Evolutionary conservation across 64 coral and sea anemone species (phyloP).

Genomic region (Hydrozoanthus tunicans): DNA sequence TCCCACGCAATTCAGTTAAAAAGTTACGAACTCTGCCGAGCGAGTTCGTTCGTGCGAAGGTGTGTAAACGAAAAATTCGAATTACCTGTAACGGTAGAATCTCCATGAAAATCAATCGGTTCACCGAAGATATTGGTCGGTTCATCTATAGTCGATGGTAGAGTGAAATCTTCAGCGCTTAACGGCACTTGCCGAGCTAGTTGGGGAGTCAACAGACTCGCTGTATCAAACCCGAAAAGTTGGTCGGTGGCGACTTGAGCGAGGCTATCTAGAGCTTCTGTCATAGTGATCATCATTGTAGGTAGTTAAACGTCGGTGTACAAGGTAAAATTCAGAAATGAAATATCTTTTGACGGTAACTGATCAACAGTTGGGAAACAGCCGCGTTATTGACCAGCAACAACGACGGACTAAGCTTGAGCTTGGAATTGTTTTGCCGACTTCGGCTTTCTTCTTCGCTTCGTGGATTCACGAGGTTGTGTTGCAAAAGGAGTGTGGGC

Average conservation of each 20-base stretch:
- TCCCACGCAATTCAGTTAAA: slow-evolving; percentile 54
- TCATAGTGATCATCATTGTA: slow-evolving; percentile 96
- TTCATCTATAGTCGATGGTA: slow-evolving; percentile 83
- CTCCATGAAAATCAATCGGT: slow-evolving; percentile 91
- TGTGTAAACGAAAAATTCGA: slow-evolving; percentile 42
- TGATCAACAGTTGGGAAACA: slow-evolving; percentile 94
- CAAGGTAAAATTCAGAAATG: slow-evolving; percentile 42
- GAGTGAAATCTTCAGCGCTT: slow-evolving; percentile 84
- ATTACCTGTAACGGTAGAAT: slow-evolving; percentile 84
- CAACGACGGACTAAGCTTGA: slow-evolving; percentile 81
- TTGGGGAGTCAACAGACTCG: slow-evolving; percentile 85
- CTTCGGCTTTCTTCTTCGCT: slow-evolving; percentile 84
- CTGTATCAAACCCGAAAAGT: slow-evolving; percentile 96
- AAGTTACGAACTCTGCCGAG: slow-evolving; percentile 76
- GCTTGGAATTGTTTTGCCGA: slow-evolving; percentile 69
- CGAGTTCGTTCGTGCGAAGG: slow-evolving; percentile 45
- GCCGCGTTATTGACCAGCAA: slow-evolving; percentile 99
- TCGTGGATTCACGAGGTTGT: slow-evolving; percentile 95
- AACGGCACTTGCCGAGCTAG: slow-evolving; percentile 81
- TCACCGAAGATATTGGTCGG: slow-evolving; percentile 96
- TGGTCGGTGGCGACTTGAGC: slow-evolving; percentile 99
- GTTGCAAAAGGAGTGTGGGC: slow-evolving; percentile 82
- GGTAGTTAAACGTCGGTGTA: slow-evolving; percentile 10
- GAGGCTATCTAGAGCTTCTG: slow-evolving; percentile 92
- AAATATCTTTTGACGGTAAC: slow-evolving; percentile 70